Percentiles rank a stretch among this genome's conserved stretches.
Conservation (phyloP, 64 coral and sea anemone species). For the Exaiptasia diaphana region DNA sequence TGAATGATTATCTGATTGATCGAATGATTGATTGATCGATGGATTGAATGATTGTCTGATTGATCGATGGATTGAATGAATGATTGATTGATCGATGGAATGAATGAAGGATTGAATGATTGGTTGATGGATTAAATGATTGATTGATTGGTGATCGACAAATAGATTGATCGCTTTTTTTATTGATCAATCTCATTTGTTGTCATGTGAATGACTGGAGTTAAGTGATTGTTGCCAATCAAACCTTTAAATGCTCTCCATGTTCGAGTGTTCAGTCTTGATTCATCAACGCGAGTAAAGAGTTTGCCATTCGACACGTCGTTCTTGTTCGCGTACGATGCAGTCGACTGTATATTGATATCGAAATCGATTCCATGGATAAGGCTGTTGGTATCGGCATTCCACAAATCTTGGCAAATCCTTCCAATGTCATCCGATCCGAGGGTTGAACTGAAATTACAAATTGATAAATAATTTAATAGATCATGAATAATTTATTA, state of each 20-base stretch:
- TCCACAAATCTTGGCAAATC: slow-evolving; percentile 55
- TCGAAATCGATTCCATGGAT: slow-evolving; percentile 15
- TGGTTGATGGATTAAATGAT: not conserved
- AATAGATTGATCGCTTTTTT: not conserved
- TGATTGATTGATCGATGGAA: not conserved
- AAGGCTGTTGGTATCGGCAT: slow-evolving; percentile 51
- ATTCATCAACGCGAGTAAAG: slow-evolving; percentile 48
- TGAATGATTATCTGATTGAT: not conserved
- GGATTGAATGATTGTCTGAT: too few relatives aligned
- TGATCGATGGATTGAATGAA: not conserved
- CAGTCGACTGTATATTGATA: slow-evolving; percentile 31
- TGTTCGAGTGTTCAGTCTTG: slow-evolving; percentile 40
- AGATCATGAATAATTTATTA: too few relatives aligned
- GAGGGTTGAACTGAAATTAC: not conserved
- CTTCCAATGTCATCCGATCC: slow-evolving; percentile 1
- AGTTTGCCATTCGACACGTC: slow-evolving; percentile 31
- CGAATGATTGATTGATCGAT: not conserved
- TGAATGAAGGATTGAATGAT: too few relatives aligned
- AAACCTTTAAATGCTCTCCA: slow-evolving; percentile 60
- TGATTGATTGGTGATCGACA: not conserved
- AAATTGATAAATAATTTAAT: too few relatives aligned
- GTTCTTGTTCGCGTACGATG: not conserved
- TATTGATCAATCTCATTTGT: not conserved
- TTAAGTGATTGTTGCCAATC: too few relatives aligned
- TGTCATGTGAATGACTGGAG: not conserved